phyloP scores from a whole-genome alignment of 2,888 invertebrate genomes.

The Aphelenchoides bicaudatus region DNA sequence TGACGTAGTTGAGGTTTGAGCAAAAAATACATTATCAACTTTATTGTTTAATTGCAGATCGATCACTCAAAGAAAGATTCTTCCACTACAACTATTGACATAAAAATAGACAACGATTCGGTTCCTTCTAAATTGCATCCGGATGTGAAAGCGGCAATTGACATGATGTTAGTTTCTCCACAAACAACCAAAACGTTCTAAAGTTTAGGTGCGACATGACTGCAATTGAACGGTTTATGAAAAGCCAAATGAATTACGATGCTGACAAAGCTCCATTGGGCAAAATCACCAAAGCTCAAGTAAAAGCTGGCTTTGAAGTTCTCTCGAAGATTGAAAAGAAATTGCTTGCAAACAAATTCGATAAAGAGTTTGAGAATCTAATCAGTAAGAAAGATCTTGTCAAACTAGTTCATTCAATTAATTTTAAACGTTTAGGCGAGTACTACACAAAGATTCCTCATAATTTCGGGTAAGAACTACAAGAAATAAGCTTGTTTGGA shows the following conservation, averaged over 20 bases:
- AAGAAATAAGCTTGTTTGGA: neutral
- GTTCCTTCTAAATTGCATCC: conserved; percentile 61
- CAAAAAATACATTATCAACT: conserved; percentile 2
- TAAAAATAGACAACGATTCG: conserved; percentile 27
- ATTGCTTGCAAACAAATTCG: conserved; percentile 50
- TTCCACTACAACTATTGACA: neutral
- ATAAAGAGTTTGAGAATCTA: conserved; percentile 60
- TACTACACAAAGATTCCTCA: conserved; percentile 66
- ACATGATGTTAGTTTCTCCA: conserved; percentile 65
- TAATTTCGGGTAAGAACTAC: conserved; percentile 63
- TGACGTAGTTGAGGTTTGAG: conserved; percentile 58
- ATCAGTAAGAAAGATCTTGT: too few relatives aligned
- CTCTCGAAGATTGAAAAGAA: conserved; percentile 63
- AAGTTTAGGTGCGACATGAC: conserved; percentile 24
- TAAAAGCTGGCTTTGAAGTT: conserved; percentile 64
- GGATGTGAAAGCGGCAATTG: conserved; percentile 61
- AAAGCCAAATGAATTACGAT: conserved; percentile 66
- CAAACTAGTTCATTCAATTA: too few relatives aligned
- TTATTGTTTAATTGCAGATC: conserved; percentile 47
- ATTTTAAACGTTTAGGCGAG: too few relatives aligned
- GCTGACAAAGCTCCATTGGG: conserved; percentile 55
- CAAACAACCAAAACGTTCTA: conserved; percentile 34
- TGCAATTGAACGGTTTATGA: conserved; percentile 55
- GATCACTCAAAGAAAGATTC: conserved; percentile 60
- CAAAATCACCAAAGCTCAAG: conserved; percentile 64